Evolutionary conservation across 2,888 invertebrate species (phyloP), one percentile per base, ranked within the genome.

Genomic region (Flexamia atlantica): DNA sequence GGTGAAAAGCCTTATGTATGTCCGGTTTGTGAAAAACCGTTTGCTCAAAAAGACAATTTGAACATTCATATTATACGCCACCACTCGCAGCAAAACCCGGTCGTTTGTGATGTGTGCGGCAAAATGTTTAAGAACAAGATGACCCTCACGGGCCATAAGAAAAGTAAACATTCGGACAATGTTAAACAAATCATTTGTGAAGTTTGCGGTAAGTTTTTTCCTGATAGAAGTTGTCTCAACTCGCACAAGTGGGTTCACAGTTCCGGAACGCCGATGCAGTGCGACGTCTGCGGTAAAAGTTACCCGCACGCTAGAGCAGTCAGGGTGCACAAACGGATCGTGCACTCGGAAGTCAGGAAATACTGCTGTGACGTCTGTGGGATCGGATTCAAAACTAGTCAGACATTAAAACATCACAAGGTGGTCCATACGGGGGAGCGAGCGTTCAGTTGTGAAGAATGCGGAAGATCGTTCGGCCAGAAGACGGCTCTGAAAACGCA

Each of bases 401-500:
- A 83, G 42, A 83, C 82, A 5, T 40, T 83, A 20, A 83, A 83
- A 28, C 82, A 83, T 32, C 82, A 83, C 53, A 74, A 72, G 36
- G 82, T 83, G 12, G 82, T 83, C 10, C 82, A 83, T n/a, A 83
- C 82, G 5, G 82, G 82, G 28, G 82, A 83, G 42, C 72, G 82
- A 25, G 82, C 82, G 3, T 83, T 83, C 40, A 74, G 82, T 57
- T 83, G 82, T 36, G 82, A 83, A 25, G 82, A 83, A 40, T 83
- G 82, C 50, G 82, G 82, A 25, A 74, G 82, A 36, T 83, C 82
- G 0, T 83, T 83, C 57, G 82, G 82, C 10, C 82, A 83, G 36
- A 83, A 83, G 74, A 83, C 82, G 17, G 82, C 82, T 60, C 40
- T 83, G 32, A 83, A 83, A 40, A 20, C 64, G n/a, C 85, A 85